Percentiles rank a stretch among this genome's conserved stretches.
Conservation (phyloP, 2,797 vertebrate species). For the Acrossocheilus wenchowensis region DNA sequence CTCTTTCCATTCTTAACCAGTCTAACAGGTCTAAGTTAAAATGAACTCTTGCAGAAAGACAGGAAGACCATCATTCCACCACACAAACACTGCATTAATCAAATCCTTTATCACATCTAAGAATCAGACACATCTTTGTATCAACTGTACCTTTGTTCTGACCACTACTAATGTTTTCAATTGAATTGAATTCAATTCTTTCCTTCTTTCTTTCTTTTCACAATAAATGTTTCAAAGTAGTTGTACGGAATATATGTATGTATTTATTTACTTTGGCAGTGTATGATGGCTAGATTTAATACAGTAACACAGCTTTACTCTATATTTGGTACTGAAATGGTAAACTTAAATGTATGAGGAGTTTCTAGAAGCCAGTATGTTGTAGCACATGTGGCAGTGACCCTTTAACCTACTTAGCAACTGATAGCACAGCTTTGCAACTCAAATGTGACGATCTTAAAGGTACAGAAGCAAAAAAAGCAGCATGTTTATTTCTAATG, state of each 20-base stretch:
- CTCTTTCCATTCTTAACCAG: constrained; percentile 18
- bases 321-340: not conserved
- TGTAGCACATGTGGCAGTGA: not conserved
- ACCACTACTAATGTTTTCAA: not conserved
- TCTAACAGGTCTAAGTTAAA: constrained; percentile 22
- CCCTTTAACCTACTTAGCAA: not conserved
- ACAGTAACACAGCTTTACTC: not conserved
- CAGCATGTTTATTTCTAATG: not conserved
- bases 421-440: not conserved
- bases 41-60: not conserved
- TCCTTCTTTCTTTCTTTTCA: not conserved
- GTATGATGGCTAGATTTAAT: not conserved
- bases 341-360: not conserved
- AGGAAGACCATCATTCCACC: not conserved
- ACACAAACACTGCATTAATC: not conserved
- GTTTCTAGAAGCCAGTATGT: not conserved
- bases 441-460: not conserved
- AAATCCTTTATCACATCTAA: not conserved
- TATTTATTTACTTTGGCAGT: not conserved
- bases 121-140: not conserved
- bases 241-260: not conserved
- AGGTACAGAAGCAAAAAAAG: not conserved
- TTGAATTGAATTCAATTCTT: too few relatives aligned
- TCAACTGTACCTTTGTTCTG: not conserved
- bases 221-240: not conserved